Conservation (phyloP, 2,888 invertebrate species). For the Microctonus brassicae region DNA sequence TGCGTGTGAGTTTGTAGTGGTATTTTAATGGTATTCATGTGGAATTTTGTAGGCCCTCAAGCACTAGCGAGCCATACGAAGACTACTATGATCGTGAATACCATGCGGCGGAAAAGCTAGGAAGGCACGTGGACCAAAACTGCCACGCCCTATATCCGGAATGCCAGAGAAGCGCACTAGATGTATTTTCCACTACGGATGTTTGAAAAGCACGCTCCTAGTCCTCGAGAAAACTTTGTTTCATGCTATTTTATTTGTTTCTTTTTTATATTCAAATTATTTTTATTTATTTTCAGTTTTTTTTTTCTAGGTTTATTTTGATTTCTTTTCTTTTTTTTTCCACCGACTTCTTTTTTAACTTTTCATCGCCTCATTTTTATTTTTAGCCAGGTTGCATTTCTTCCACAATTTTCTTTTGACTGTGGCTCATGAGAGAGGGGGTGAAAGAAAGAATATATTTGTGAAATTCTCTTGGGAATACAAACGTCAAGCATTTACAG, state of each 20-base stretch:
- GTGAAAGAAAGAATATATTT: not conserved
- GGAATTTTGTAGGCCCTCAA: conserved; percentile 73
- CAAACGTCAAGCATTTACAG: not conserved
- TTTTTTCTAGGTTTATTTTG: conserved; percentile 7
- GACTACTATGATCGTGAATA: conserved; percentile 81
- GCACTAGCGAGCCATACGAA: conserved; percentile 76
- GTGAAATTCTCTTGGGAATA: conserved; percentile 22
- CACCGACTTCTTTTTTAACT: not conserved
- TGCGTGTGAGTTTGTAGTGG: not conserved
- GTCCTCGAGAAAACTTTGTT: conserved; percentile 9
- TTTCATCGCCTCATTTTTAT: not conserved
- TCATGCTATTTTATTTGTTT: not conserved
- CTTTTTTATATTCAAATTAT: no score
- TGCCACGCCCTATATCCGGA: conserved; percentile 77
- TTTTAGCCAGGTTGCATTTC: conserved; percentile 29
- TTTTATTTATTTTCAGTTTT: conserved; percentile 11
- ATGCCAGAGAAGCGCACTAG: conserved; percentile 75
- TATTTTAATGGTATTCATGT: conserved; percentile 20
- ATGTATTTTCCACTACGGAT: conserved; percentile 70
- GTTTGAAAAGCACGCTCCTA: conserved; percentile 23
- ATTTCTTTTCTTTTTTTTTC: not conserved
- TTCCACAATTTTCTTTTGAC: conserved; percentile 34
- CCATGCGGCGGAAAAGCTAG: conserved; percentile 79
- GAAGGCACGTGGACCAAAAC: conserved; percentile 71
- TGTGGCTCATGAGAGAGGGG: conserved; percentile 18